phyloP scores from a whole-genome alignment of 2,113 vertebrate species.

The Epinephelus cyanopodus region DNA sequence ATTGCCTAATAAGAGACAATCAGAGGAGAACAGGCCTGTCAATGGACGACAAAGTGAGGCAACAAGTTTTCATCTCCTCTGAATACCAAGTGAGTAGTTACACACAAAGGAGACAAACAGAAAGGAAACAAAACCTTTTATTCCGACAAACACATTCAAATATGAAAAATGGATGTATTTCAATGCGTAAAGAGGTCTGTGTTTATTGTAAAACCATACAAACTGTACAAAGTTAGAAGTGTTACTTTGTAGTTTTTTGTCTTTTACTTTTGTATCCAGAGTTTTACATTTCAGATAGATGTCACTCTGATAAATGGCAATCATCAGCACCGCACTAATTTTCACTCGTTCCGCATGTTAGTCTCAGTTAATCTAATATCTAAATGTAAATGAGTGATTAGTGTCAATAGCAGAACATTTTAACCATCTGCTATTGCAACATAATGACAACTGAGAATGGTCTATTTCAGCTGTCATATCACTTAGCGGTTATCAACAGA shows the following conservation, averaged over 20 bases:
- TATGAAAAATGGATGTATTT: not conserved
- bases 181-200: not conserved
- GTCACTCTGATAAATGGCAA: not conserved
- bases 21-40: constrained; percentile 28
- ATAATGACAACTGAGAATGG: constrained; percentile 8
- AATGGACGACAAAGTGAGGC: constrained; percentile 30
- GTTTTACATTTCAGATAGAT: not conserved
- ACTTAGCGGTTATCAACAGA: not conserved
- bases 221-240: not conserved
- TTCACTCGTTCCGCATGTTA: not conserved
- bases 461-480: constrained; percentile 1
- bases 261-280: too few relatives aligned
- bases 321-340: not conserved
- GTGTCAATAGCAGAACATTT: constrained; percentile 13
- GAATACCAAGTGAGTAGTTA: constrained; percentile 44
- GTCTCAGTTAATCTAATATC: not conserved
- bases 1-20: constrained; percentile 55
- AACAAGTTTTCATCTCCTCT: constrained; percentile 33
- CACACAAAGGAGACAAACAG: not conserved
- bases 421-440: constrained; percentile 23
- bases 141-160: not conserved
- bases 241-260: not conserved
- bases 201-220: not conserved
- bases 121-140: not conserved
- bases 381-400: constrained; percentile 28